These are phyloP conservation scores for Perodicticus potto DNA, from an alignment of 2,797 vertebrate genomes.

Conservation along the genomic window DNA sequence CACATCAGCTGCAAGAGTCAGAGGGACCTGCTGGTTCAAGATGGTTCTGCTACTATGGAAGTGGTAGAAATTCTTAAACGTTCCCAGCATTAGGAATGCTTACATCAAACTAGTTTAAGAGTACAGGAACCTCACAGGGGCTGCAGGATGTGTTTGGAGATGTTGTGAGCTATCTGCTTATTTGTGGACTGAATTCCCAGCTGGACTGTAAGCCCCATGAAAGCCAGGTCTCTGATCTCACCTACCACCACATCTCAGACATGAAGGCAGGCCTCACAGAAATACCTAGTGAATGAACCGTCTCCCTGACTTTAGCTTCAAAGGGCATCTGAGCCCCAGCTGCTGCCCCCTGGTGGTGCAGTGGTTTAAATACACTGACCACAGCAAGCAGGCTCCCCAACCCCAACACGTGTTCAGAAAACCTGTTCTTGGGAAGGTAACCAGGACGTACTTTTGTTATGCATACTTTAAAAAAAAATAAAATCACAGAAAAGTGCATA, in stretches of 20 bases:
- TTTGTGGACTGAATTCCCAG: not conserved
- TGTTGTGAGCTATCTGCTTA: not conserved
- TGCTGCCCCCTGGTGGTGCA: no score
- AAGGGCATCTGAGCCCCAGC: not conserved
- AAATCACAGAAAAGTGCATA: not conserved
- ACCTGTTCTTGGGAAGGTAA: conserved; percentile 21
- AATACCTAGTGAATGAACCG: not conserved
- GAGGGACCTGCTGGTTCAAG: not conserved
- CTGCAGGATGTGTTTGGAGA: not conserved
- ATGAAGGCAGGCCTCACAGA: not conserved
- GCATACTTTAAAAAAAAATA: not conserved
- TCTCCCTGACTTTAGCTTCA: conserved; percentile 27
- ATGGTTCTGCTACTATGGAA: not conserved
- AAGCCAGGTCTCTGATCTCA: not conserved
- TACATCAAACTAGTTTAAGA: no score
- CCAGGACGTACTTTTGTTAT: conserved; percentile 16
- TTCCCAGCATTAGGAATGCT: no score
- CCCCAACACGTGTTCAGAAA: not conserved
- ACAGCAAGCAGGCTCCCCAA: conserved; percentile 36
- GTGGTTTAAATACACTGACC: not conserved
- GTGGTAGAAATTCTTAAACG: not conserved
- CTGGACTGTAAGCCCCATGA: not conserved
- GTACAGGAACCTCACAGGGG: not conserved
- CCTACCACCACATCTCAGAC: not conserved
- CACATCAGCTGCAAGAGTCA: not conserved